phyloP scores from a whole-genome alignment of 2,797 vertebrate genomes.

The Parauchenoglanis punctatus region DNA sequence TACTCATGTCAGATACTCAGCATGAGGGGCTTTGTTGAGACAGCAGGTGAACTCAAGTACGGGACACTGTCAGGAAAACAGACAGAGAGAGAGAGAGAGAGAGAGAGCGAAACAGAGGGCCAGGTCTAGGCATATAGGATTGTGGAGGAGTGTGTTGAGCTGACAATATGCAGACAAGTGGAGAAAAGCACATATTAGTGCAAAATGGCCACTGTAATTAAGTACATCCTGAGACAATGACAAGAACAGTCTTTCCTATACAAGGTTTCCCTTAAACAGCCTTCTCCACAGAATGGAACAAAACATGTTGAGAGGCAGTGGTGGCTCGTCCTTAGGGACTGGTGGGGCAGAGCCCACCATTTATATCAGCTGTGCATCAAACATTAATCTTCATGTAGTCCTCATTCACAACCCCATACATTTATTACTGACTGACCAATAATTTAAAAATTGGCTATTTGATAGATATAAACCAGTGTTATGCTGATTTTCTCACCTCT shows the following conservation, averaged over 20 bases:
- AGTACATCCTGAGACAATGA: constrained; percentile 10
- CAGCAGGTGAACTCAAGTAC: constrained; percentile 14
- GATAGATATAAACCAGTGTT: neutral
- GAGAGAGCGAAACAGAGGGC: neutral
- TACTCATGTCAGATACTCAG: constrained; percentile 4
- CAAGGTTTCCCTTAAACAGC: neutral
- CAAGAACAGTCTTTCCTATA: constrained; percentile 12
- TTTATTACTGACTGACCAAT: neutral
- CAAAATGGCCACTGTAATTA: constrained; percentile 17
- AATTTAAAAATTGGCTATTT: neutral
- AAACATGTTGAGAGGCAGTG: neutral
- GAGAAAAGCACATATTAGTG: constrained; percentile 13
- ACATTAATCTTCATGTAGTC: neutral
- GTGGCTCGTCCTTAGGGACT: neutral
- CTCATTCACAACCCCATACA: neutral
- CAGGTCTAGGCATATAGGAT: neutral
- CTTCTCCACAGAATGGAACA: neutral
- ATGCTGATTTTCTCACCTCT: too few species aligned
- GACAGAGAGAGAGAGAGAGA: neutral
- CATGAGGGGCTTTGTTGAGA: constrained; percentile 26
- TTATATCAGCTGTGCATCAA: neutral
- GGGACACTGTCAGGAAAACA: neutral
- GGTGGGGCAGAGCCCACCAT: neutral
- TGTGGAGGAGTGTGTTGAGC: constrained; percentile 28
- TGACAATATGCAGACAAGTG: constrained; percentile 27